Evolutionary conservation across 2,797 vertebrate genomes (phyloP), one percentile per base, ranked within the genome.

Genomic region (Brachyrhaphis roseni): DNA sequence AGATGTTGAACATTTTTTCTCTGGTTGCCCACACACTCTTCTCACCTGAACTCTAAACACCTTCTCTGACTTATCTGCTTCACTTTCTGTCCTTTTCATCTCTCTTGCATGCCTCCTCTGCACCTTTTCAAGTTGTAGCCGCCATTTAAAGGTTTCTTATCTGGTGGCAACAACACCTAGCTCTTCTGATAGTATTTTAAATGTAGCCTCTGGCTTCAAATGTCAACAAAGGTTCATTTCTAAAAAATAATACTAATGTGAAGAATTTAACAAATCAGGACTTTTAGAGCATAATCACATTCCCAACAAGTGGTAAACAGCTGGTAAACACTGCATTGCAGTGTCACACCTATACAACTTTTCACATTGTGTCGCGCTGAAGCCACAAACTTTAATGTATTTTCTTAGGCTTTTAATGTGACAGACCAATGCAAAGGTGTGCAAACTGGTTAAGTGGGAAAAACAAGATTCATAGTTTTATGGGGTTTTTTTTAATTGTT

Each of bases 1-100:
- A 92, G 91, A 93, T 91, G 90, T 92, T 92, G 92, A 84, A 86
- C 79, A 34, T 79, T 80, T 62, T 84, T 31, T 85, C 3, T 59
- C 55, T 57, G 59, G 76, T 62, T 80, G 84, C 92, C 90, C 85
- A 92, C 90, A 87, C 88, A 88, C 84, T 92, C 84, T 62, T 82
- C 78, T 88, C 84, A 88, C 74, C 75, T 88, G 79, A 90, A 78
- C 39, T 64, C 72, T 78, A 75, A 76, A 62, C 46, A 84, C 41
- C 70, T 57, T 59, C 82, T 86, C 51, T 79, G 70, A 77, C 72
- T 62, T 72, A 8, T 81, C 47, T 75, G 28, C 59, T 75, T 76
- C 41, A 11, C 71, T 59, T 75, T 82, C 45, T 55, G 39, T 83
- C 47, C 74, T 73, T 75, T 80, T 85, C 47, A 72, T 72, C 16